Evolutionary conservation across 2,113 vertebrate species (phyloP), one percentile per base, ranked within the genome.

Genomic region (Caranx ignobilis): DNA sequence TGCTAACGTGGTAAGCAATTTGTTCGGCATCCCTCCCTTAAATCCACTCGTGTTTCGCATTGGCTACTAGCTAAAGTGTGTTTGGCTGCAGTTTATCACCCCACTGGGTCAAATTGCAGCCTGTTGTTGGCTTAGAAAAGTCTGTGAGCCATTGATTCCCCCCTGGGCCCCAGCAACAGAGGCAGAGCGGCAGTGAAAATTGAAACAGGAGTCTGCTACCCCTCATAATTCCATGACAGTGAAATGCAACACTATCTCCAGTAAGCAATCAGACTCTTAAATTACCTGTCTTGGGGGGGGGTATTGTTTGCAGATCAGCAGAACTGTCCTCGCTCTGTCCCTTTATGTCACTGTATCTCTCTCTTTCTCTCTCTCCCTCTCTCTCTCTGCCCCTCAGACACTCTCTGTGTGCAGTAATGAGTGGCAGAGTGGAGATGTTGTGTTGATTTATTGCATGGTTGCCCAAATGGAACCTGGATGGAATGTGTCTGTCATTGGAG

Each of bases 361-460:
- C 52, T 59, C 47, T 26, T 1, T 73, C 41, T 56, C 19, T 47
- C 26, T 57, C 52, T 41, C 67, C 85, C 71, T 72, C 76, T 59
- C 47, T 73, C 41, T 56, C 19, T 47, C 26, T 57, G 56, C 47
- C 67, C 85, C 71, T 72, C 76, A 75, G 77, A 70, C 48, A 39
- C 78, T 67, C 78, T 67, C 52, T 45, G 50, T 73, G 69, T 19
- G 77, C 80, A 37, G 82, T 91, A 92, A 92, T 89, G 85, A 92
- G 83, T 82, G 88, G 89, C 85, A 87, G 86, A 85, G 84, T 60
- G 71, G 81, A 6, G 35, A 82, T 85, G 86, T 70, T 90, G 85
- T 89, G 87, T 90, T 92, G 93, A 94, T 94, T 92, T 91, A 92
- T 92, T 90, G 93, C 90, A 86, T 87, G 90, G 91, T 45, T 84